Evolutionary conservation across 2,888 invertebrate species (phyloP), one percentile per base, ranked within the genome.

Genomic region (Agrilus mali): DNA sequence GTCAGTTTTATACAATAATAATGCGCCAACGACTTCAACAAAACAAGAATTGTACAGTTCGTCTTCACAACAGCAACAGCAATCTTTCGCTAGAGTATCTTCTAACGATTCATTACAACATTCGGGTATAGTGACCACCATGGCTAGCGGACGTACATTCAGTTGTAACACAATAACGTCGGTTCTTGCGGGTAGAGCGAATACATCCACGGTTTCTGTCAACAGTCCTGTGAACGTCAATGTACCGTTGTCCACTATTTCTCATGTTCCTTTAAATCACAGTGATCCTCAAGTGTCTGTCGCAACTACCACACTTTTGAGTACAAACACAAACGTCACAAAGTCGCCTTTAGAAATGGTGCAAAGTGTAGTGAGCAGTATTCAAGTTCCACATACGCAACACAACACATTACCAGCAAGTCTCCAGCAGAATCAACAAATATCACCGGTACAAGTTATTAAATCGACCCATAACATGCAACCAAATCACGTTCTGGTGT

Each of bases 141-240:
- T 77, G 74, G 83, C 83, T 0, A 82, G 82, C 57, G 80, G 84
- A 7, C 78, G 83, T 59, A 85, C 85, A 1, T 80, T 79, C 3
- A 82, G 83, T 32, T 76, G 86, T 51, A 86, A 86, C 59, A 86
- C 87, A 0, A 82, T 87, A 15, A 88, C 87, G 0, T 85, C 82
- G 0, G 86, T 86, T 2, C 63, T 84, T 47, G 85, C 85, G 2
- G 85, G 85, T 3, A 74, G 79, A 60, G 77, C 85, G 0, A 81
- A 81, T 53, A 86, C 85, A 1, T 80, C 81, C 1, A 83, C 86
- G 0, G 83, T 86, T 1, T 81, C 85, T 0, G 77, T 83, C 20
- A 82, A 81, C 53, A 77, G 77, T 22, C 48, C 46, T n/a, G 41
- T 34, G 55, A 42, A 73, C 60, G 56, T 65, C 55, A 42, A 73